These are phyloP conservation scores for Chirona hameri DNA, from an alignment of 2,888 invertebrate genomes.

Conservation along the genomic window DNA sequence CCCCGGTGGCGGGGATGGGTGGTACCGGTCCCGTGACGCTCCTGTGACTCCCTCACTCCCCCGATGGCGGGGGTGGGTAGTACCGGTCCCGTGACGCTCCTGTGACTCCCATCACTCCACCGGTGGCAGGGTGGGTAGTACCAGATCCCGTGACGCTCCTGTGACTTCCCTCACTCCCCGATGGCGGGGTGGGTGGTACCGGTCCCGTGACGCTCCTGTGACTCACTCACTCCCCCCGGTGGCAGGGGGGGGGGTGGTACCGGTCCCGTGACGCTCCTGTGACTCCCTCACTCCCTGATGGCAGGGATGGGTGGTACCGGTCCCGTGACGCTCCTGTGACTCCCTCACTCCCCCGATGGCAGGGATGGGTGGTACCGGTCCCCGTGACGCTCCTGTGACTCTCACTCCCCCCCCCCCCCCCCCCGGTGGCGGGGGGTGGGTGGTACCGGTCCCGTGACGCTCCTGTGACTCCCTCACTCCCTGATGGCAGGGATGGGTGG, in stretches of 20 bases:
- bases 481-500: background rate
- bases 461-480: background rate
- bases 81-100: background rate
- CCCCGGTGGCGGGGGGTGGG: conserved; percentile 27
- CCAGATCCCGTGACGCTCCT: no score
- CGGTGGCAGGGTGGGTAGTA: background rate
- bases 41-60: conserved; percentile 28
- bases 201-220: background rate
- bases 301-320: background rate
- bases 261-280: no score
- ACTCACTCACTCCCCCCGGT: conserved; percentile 26
- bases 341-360: background rate
- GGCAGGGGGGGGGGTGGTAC: background rate
- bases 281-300: background rate
- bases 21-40: background rate
- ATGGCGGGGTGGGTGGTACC: background rate
- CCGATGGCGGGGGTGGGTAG: background rate
- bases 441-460: background rate
- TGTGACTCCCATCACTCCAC: background rate
- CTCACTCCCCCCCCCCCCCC: no score
- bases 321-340: no score
- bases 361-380: background rate
- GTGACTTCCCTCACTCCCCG: background rate
- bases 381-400: background rate
- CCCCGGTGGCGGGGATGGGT: background rate